phyloP scores from a whole-genome alignment of 1,140 invertebrate species.

The Orius insidiosus region DNA sequence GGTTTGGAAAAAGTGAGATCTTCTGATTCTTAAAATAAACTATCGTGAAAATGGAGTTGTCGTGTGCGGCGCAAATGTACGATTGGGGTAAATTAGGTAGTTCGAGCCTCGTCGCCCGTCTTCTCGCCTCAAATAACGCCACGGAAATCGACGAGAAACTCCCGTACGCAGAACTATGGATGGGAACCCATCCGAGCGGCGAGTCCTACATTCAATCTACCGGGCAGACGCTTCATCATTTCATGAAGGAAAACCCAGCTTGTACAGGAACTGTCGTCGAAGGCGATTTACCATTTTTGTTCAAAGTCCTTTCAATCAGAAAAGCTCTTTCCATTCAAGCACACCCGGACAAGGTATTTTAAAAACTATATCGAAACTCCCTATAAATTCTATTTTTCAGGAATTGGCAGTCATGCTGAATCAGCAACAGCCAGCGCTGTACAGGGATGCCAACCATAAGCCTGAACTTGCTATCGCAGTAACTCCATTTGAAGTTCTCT shows the following conservation, averaged over 20 bases:
- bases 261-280: slow-evolving; percentile 51
- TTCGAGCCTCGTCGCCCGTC: slow-evolving; percentile 60
- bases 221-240: slow-evolving; percentile 38
- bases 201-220: slow-evolving; percentile 50
- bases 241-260: slow-evolving; percentile 46
- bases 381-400: slow-evolving; percentile 31
- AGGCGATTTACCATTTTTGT: slow-evolving; percentile 68
- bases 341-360: slow-evolving; percentile 88
- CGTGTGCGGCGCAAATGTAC: slow-evolving; percentile 70
- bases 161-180: slow-evolving; percentile 84
- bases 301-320: slow-evolving; percentile 86
- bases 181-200: slow-evolving; percentile 90
- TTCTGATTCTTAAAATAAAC: too few relatives aligned
- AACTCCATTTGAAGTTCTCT: slow-evolving; percentile 75
- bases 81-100: slow-evolving; percentile 78
- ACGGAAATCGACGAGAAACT: slow-evolving; percentile 37
- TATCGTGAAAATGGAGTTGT: slow-evolving; percentile 45
- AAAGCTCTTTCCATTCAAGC: slow-evolving; percentile 93
- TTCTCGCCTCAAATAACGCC: slow-evolving; percentile 41
- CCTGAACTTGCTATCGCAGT: slow-evolving; percentile 94
- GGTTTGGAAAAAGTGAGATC: neutral
- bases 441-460: slow-evolving; percentile 96
- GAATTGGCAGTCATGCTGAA: slow-evolving; percentile 68
- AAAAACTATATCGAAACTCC: neutral
- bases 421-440: slow-evolving; percentile 56